phyloP scores from a whole-genome alignment of 2,888 invertebrate genomes.

The Drosophila neutralis region DNA sequence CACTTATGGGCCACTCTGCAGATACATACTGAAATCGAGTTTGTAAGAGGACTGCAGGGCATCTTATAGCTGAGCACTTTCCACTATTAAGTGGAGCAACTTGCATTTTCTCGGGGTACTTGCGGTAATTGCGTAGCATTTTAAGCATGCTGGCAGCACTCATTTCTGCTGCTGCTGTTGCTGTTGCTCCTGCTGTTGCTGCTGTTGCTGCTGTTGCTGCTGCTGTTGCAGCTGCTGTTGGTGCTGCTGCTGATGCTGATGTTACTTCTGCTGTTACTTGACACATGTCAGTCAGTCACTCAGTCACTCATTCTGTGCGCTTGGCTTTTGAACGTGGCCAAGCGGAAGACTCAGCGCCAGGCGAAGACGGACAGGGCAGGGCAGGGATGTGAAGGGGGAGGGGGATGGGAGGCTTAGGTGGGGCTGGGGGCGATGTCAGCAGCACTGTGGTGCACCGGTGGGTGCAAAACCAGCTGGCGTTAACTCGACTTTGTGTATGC shows the following conservation, averaged over 20 bases:
- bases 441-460: constrained; percentile 6
- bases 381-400: background rate
- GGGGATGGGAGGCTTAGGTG: background rate
- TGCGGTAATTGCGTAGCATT: constrained; percentile 75
- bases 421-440: background rate
- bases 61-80: constrained; percentile 43
- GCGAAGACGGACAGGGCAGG: background rate
- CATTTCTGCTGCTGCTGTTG: constrained; percentile 32
- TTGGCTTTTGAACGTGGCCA: constrained; percentile 53
- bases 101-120: constrained; percentile 55
- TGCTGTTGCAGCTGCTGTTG: constrained; percentile 36
- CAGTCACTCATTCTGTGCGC: constrained; percentile 50
- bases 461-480: constrained; percentile 38
- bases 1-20: background rate
- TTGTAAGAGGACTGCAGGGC: constrained; percentile 39
- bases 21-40: background rate
- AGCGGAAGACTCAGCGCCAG: constrained; percentile 38
- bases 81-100: constrained; percentile 10
- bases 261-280: constrained; percentile 69
- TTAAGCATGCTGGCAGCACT: constrained; percentile 64
- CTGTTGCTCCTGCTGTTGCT: constrained; percentile 42
- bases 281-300: constrained; percentile 76
- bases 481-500: constrained; percentile 50
- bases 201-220: constrained; percentile 18
- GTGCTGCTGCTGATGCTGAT: constrained; percentile 41